Evolutionary conservation across 2,888 invertebrate genomes (phyloP).

Genomic region (Halictus ligatus): DNA sequence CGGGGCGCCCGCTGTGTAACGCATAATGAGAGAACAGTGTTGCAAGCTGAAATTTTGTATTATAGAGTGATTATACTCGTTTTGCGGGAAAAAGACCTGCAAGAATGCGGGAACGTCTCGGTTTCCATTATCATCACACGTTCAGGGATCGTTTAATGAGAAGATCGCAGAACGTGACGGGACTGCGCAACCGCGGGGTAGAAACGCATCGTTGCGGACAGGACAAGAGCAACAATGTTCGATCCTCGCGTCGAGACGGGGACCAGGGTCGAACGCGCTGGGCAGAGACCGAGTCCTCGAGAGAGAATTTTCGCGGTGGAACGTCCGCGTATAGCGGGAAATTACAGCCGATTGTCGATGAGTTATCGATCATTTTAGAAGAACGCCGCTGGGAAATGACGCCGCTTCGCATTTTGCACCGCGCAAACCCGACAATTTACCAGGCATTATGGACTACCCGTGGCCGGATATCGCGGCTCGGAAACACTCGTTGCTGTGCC

Average conservation of each 20-base stretch:
- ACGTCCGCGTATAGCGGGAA: conserved; percentile 63
- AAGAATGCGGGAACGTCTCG: conserved; percentile 14
- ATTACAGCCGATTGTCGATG: conserved; percentile 79
- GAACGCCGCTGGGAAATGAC: conserved; percentile 75
- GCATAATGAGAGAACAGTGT: conserved; percentile 14
- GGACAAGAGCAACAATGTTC: conserved; percentile 39
- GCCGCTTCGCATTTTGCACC: conserved; percentile 60
- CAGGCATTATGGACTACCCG: conserved; percentile 65
- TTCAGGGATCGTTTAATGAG: conserved; percentile 45
- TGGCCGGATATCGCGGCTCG: conserved; percentile 52
- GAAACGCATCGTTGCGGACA: neutral
- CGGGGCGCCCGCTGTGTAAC: conserved; percentile 5
- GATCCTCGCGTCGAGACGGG: conserved; percentile 32
- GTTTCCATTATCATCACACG: conserved; percentile 44
- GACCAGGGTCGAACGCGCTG: conserved; percentile 7
- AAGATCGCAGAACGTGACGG: conserved; percentile 33
- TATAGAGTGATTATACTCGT: conserved; percentile 21
- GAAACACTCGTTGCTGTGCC: conserved; percentile 50
- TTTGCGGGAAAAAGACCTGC: conserved; percentile 8
- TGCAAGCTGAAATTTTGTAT: conserved; percentile 6
- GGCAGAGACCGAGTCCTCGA: neutral
- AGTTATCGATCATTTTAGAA: conserved; percentile 81
- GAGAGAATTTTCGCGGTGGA: conserved; percentile 42
- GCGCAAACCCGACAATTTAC: conserved; percentile 75
- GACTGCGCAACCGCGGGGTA: conserved; percentile 39